Base-by-base conservation (phyloP, 1,140 invertebrate genomes). In the Charaxes varanes region DNA sequence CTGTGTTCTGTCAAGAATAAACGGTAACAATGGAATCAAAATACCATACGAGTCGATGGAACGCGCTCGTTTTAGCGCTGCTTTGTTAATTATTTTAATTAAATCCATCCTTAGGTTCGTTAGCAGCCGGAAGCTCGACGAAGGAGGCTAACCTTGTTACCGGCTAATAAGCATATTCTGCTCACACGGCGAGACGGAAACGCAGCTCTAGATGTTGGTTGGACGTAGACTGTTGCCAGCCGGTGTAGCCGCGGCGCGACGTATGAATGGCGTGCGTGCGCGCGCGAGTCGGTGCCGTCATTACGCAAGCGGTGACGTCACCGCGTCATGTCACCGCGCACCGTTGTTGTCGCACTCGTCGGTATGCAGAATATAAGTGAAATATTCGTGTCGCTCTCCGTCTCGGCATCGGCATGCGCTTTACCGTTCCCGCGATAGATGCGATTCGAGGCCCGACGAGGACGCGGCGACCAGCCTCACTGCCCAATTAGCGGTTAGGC, bases 311-410 rank as follows among this genome's bases (percentile, higher is more conserved):
- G 30, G 62, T 80, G 76, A 80, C 76, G 73, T 59, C 73, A 71
- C 59, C 63, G 62, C 52, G 58, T 41, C 53, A 42, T 41, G 46
- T 47, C 59, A 69, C 70, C 41, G 43, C 51, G 51, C 60, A 71
- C 70, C 68, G 72, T 77, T 80, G 69, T n/a, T n/a, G n/a, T n/a
- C n/a, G n/a, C n/a, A n/a, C 65, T 66, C 53, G 63, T 73, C 70
- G 65, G 65, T 71, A 80, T 80, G 72, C 72, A 77, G 70, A 77
- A 61, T 66, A 61, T n/a, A n/a, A 62, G 63, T 66, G 54, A 64
- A 72, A 72, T 65, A 65, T 67, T 63, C 64, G 55, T 64, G 60
- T 57, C 60, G 59, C 51, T 41, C 18, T 38, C n/a, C n/a, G n/a
- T n/a, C n/a, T n/a, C n/a, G n/a, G 44, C 46, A 49, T 40, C 40